Conservation (phyloP, 2,113 vertebrate species). For the Rattus rattus region DNA sequence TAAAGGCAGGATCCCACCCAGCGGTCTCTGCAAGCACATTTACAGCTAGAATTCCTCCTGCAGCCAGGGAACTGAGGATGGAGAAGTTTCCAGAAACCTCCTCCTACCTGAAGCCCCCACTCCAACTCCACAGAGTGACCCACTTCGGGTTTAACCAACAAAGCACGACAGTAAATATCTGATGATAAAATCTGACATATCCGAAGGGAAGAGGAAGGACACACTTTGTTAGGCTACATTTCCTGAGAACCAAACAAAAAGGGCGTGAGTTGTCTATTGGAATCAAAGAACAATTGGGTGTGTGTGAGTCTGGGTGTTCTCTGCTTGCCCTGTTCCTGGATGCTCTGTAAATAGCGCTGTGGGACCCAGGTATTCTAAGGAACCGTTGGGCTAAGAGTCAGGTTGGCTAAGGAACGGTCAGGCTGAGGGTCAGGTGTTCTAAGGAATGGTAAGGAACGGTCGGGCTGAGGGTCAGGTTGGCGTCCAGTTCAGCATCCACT, state of each 20-base stretch:
- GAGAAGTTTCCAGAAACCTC: background rate
- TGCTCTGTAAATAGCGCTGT: background rate
- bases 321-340: background rate
- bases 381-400: background rate
- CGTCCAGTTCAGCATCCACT: background rate
- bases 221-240: background rate
- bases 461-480: background rate
- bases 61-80: background rate
- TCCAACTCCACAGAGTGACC: background rate
- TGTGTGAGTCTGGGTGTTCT: background rate
- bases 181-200: background rate
- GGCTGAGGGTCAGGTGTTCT: too few relatives aligned
- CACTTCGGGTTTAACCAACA: background rate
- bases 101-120: background rate
- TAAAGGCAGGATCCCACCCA: background rate
- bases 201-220: background rate
- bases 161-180: background rate
- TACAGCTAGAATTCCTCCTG: background rate
- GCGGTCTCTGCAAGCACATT: background rate
- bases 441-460: too few relatives aligned
- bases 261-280: background rate
- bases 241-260: constrained; percentile 22
- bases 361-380: background rate
- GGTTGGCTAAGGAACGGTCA: too few relatives aligned
- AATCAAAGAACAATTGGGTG: background rate